phyloP scores from a whole-genome alignment of 2,797 vertebrate species.

The Botia almorhae region DNA sequence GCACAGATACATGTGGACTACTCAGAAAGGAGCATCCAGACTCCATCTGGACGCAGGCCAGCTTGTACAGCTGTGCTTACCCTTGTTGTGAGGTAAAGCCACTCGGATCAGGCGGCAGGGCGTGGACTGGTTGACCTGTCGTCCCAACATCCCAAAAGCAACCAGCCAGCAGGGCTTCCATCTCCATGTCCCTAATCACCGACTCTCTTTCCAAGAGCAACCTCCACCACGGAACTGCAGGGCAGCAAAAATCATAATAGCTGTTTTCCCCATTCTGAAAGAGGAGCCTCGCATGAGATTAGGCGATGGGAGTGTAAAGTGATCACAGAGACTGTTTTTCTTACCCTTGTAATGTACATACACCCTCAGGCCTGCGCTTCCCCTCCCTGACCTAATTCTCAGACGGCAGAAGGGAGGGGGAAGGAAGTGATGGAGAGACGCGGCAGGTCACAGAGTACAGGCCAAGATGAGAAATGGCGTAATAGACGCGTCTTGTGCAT shows the following conservation, averaged over 20 bases:
- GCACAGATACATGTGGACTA: constrained; percentile 44
- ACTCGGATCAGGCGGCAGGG: constrained; percentile 56
- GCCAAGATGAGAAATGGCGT: constrained; percentile 20
- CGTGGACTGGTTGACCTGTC: constrained; percentile 53
- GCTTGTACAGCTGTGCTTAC: constrained; percentile 63
- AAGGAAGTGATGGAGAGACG: constrained; percentile 28
- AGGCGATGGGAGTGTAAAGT: constrained; percentile 49
- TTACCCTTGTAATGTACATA: constrained; percentile 57
- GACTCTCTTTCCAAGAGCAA: constrained; percentile 57
- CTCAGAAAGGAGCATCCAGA: constrained; percentile 45
- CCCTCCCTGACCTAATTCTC: constrained; percentile 57
- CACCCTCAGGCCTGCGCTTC: constrained; percentile 46
- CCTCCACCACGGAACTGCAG: constrained; percentile 49
- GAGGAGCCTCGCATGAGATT: constrained; percentile 46
- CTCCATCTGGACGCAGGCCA: constrained; percentile 48
- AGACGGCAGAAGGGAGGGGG: constrained; percentile 30
- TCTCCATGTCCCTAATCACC: constrained; percentile 51
- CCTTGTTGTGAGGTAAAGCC: constrained; percentile 59
- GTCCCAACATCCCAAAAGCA: constrained; percentile 44
- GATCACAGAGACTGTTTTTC: constrained; percentile 56
- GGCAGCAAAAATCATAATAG: constrained; percentile 58
- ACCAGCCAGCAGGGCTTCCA: constrained; percentile 51
- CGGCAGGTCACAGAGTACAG: constrained; percentile 52
- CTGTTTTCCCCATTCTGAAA: constrained; percentile 54
- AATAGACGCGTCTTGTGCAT: constrained; percentile 35